Evolutionary conservation across 2,797 vertebrate genomes (phyloP).

Genomic region (Gadopsis bispinosus): DNA sequence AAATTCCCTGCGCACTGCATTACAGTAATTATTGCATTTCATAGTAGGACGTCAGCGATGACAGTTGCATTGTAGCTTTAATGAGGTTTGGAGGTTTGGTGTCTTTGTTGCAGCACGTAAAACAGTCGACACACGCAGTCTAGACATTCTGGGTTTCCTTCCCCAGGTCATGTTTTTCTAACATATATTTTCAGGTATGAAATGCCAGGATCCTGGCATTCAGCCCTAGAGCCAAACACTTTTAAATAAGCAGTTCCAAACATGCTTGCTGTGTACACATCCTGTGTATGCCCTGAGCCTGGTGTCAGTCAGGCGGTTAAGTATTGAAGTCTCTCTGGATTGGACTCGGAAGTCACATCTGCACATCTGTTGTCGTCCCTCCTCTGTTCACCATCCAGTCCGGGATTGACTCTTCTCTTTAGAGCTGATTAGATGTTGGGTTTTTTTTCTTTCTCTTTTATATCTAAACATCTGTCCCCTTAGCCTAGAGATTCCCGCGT

Average conservation of each 20-base stretch:
- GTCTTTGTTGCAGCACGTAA: background rate
- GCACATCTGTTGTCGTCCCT: conserved; percentile 62
- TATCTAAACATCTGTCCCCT: conserved; percentile 12
- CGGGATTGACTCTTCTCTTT: conserved; percentile 58
- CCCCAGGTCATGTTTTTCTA: background rate
- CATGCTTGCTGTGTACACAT: conserved; percentile 3
- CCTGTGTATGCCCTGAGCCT: conserved; percentile 2
- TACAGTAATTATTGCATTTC: background rate
- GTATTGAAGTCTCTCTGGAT: conserved; percentile 51
- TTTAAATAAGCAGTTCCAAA: conserved; percentile 2
- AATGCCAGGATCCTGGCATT: background rate
- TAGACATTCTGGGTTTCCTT: background rate
- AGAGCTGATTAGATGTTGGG: conserved; percentile 49
- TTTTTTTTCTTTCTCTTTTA: background rate
- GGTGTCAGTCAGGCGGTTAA: conserved; percentile 29
- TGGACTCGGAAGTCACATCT: conserved; percentile 62
- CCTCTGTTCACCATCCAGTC: conserved; percentile 30
- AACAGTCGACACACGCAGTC: background rate
- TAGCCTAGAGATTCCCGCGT: background rate
- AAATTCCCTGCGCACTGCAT: background rate
- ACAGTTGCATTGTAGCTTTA: background rate
- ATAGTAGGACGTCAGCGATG: too few relatives aligned
- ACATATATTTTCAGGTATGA: background rate
- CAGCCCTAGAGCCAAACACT: background rate
- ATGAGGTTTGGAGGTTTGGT: background rate